Base-by-base conservation (phyloP, 2,888 invertebrate species). In the Panorpa germanica region DNA sequence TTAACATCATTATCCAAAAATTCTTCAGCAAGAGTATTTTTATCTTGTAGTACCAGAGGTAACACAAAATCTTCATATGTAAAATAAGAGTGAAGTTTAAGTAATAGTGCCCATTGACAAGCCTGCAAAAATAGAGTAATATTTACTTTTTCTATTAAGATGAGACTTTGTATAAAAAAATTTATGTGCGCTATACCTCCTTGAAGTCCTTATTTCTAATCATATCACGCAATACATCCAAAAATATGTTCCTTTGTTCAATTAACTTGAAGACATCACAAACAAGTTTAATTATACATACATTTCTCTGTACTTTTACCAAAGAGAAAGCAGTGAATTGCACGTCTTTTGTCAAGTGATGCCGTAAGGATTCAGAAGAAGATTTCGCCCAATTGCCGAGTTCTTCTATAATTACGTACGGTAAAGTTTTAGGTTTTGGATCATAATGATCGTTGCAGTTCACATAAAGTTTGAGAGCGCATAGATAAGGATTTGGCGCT, bases 21-120 rank as follows among this genome's bases (percentile, higher is more conserved):
- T 33, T 76, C 74, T 49, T 86, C 81, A 25, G 76, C 71, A 38
- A 78, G 53, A 37, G 65, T 67, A 9, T 71, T 52, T 48, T 80
- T 83, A 45, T 85, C 83, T 57, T 86, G 82, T 23, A 86, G 54
- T 40, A 86, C 59, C 30, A 88, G 53, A 1, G 86, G 86, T 37
- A 88, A 59, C 5, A 82, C 46, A 40, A 85, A 61, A 33, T 72
- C 68, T 45, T 76, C 66, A 29, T 80, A 66, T 28, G 63, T 55
- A 47, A 81, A 77, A 32, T 65, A 55, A 35, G 65, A 55, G 43
- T 73, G 73, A 21, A 82, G 49, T 37, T 70, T 59, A 43, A 82
- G 56, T 29, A 70, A 59, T 31, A 69, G 61, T 5, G 70, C 63
- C 53, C 71, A 66, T 45, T 76, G 75, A 19, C 74, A 71, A 15